phyloP scores from a whole-genome alignment of 2,797 vertebrate genomes.

The Crypturellus tataupa region DNA sequence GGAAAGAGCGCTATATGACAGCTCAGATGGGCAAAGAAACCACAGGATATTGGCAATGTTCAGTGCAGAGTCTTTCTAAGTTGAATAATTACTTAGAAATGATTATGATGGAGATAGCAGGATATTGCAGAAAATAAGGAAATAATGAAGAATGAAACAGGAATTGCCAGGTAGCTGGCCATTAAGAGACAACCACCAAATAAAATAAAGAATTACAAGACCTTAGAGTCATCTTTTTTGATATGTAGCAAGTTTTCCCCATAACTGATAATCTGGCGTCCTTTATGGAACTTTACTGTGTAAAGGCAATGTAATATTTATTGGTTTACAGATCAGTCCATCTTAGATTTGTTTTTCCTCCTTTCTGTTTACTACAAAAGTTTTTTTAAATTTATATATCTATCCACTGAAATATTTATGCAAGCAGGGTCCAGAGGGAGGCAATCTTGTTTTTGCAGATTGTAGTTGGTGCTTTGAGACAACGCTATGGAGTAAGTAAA shows the following conservation, averaged over 20 bases:
- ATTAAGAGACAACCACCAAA: background rate
- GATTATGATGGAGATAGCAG: constrained; percentile 23
- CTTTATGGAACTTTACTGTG: constrained; percentile 47
- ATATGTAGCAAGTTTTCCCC: background rate
- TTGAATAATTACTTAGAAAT: constrained; percentile 23
- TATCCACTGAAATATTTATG: constrained; percentile 68
- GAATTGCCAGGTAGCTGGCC: background rate
- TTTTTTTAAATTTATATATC: constrained; percentile 49
- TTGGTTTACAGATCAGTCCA: constrained; percentile 62
- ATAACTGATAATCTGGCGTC: constrained; percentile 55
- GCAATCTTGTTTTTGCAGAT: constrained; percentile 65
- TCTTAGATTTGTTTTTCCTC: constrained; percentile 22
- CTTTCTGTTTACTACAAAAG: constrained; percentile 44
- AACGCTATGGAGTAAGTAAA: constrained; percentile 45
- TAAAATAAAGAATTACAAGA: constrained; percentile 10
- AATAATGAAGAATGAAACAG: constrained; percentile 11
- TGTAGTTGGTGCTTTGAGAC: constrained; percentile 62
- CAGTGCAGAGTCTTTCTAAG: background rate
- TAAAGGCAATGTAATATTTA: constrained; percentile 67
- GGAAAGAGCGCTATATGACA: constrained; percentile 61
- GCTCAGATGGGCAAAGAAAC: constrained; percentile 51
- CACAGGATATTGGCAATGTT: constrained; percentile 29
- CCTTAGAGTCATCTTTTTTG: background rate
- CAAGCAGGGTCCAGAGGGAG: constrained; percentile 53
- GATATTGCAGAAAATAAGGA: background rate